Evolutionary conservation across 2,113 vertebrate genomes (phyloP).

Genomic region (Coptodon rendalli): DNA sequence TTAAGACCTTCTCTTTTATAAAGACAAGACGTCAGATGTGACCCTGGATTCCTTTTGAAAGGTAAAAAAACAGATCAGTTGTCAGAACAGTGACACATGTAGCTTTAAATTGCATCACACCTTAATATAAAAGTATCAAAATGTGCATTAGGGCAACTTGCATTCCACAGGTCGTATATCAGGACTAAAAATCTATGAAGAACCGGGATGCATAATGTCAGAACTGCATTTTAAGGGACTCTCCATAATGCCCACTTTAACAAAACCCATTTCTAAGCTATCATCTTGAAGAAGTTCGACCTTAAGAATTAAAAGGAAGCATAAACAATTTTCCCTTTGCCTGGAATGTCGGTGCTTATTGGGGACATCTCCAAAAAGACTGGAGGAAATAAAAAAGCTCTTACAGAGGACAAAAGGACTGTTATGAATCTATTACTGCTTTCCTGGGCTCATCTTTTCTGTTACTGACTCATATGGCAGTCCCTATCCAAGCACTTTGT

Average conservation of each 20-base stretch:
- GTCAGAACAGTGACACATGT: neutral
- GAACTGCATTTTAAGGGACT: neutral
- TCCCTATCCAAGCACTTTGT: neutral
- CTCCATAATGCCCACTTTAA: neutral
- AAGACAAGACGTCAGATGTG: neutral
- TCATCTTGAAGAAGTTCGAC: neutral
- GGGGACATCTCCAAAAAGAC: neutral
- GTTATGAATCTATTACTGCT: neutral
- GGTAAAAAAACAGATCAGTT: neutral
- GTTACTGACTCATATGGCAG: neutral
- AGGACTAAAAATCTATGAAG: neutral
- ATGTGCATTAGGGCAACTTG: neutral
- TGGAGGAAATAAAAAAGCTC: neutral
- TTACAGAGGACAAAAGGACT: neutral
- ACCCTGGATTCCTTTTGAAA: neutral
- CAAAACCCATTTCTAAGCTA: neutral
- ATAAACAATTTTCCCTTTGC: neutral
- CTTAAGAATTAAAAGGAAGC: neutral
- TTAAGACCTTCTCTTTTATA: neutral
- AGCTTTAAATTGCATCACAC: neutral
- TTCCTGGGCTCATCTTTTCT: neutral
- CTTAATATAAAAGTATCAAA: neutral
- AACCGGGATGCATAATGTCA: neutral
- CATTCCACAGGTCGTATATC: neutral
- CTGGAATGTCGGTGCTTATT: neutral